Conservation (phyloP, 2,797 vertebrate genomes). For the Eidolon dupreanum region DNA sequence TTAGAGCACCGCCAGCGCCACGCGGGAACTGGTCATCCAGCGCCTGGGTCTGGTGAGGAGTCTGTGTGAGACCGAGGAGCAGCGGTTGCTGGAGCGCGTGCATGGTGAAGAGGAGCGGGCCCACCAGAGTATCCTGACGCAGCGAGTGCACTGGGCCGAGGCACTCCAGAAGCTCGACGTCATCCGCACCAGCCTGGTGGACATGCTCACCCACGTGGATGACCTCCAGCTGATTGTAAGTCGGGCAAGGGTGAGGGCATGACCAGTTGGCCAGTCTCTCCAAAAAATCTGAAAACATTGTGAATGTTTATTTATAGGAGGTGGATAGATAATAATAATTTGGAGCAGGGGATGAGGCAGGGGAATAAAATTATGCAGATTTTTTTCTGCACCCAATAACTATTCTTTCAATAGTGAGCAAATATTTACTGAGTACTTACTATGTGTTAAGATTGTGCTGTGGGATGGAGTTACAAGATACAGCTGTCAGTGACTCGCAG, state of each 20-base stretch:
- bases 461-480: background rate
- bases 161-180: slow-evolving; percentile 88
- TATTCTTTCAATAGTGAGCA: background rate
- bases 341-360: background rate
- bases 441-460: background rate
- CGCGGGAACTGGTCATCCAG: slow-evolving; percentile 92
- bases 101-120: slow-evolving; percentile 93
- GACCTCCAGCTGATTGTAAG: slow-evolving; percentile 93
- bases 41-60: slow-evolving; percentile 89
- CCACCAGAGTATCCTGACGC: slow-evolving; percentile 95
- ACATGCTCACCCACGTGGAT: slow-evolving; percentile 89
- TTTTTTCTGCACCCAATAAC: background rate
- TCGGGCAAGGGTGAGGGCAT: slow-evolving; percentile 64
- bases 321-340: background rate
- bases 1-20: slow-evolving; percentile 87
- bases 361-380: background rate
- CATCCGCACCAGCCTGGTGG: slow-evolving; percentile 91
- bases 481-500: background rate
- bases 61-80: slow-evolving; percentile 94
- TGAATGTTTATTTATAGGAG: background rate
- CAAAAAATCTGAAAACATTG: background rate
- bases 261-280: background rate
- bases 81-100: slow-evolving; percentile 92
- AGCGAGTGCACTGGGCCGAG: slow-evolving; percentile 92
- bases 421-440: background rate